Evolutionary conservation across 1,140 invertebrate species (phyloP).

Genomic region (Apis florea): DNA sequence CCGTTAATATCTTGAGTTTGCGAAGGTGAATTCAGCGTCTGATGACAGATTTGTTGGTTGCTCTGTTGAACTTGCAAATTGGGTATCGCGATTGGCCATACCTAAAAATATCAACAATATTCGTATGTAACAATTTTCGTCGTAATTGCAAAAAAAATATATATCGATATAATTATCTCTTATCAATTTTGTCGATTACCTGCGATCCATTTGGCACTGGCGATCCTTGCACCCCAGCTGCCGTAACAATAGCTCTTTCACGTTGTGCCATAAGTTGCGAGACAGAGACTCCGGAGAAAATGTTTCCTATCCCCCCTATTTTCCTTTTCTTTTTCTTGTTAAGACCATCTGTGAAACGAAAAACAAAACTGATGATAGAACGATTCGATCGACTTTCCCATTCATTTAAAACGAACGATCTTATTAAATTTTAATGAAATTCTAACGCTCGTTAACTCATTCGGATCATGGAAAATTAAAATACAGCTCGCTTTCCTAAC

Average conservation of each 20-base stretch:
- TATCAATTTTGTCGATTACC: slow-evolving; percentile 63
- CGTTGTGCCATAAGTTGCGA: slow-evolving; percentile 85
- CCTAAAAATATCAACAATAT: slow-evolving; percentile 57
- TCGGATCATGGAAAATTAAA: slow-evolving; percentile 47
- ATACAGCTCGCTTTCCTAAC: slow-evolving; percentile 47
- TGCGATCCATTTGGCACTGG: slow-evolving; percentile 74
- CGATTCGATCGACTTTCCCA: not conserved
- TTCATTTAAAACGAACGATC: no score
- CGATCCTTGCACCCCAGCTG: slow-evolving; percentile 70
- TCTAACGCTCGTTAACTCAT: not conserved
- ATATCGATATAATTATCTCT: not conserved
- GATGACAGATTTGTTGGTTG: slow-evolving; percentile 73
- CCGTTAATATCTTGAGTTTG: slow-evolving; percentile 71
- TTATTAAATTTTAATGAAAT: not conserved
- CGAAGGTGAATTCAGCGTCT: slow-evolving; percentile 70
- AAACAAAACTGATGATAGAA: not conserved
- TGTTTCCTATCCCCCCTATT: slow-evolving; percentile 80
- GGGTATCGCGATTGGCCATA: slow-evolving; percentile 77
- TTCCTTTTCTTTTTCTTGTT: slow-evolving; percentile 85
- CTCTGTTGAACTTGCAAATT: slow-evolving; percentile 74
- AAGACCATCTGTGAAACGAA: slow-evolving; percentile 79
- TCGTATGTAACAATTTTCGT: not conserved
- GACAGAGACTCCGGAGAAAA: slow-evolving; percentile 83
- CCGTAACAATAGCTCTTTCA: slow-evolving; percentile 78
- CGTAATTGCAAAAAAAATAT: no score